phyloP scores from a whole-genome alignment of 2,888 invertebrate genomes.

The Trissolcus brochymenae region DNA sequence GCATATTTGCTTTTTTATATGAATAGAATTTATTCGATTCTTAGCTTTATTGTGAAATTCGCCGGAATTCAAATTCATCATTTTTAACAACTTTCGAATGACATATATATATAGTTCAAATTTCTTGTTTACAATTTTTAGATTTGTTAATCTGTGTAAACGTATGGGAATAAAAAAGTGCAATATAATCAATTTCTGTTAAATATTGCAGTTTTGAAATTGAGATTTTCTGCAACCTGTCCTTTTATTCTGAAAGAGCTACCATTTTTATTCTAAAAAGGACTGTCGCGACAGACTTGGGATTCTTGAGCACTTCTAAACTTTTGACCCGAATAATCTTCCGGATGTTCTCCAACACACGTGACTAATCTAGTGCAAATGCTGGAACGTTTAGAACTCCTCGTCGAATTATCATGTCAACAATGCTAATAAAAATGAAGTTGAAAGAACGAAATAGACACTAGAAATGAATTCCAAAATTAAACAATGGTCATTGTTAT shows the following conservation, averaged over 20 bases:
- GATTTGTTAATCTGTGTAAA: no score
- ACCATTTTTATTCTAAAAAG: slow-evolving; percentile 42
- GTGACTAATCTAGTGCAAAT: slow-evolving; percentile 41
- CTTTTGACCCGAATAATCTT: slow-evolving; percentile 59
- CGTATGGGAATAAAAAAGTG: no score
- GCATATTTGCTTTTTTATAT: neutral
- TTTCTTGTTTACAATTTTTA: no score
- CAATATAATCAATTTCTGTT: neutral
- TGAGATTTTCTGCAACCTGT: slow-evolving; percentile 40
- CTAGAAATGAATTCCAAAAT: neutral
- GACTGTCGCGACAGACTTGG: slow-evolving; percentile 55
- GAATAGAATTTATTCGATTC: neutral
- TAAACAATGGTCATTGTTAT: neutral
- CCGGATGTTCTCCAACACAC: slow-evolving; percentile 47
- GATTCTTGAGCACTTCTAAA: slow-evolving; percentile 59
- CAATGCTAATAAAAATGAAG: no score
- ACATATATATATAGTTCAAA: no score
- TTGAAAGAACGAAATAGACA: neutral
- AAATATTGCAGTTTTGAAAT: slow-evolving; percentile 44
- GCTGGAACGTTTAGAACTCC: slow-evolving; percentile 26
- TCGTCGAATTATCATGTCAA: slow-evolving; percentile 7
- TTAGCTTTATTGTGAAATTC: neutral
- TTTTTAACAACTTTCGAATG: no score
- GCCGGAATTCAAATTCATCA: neutral
- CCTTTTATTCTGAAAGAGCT: slow-evolving; percentile 35